These are phyloP conservation scores for Linnaemya tessellans DNA, from an alignment of 2,888 invertebrate species.

Conservation along the genomic window DNA sequence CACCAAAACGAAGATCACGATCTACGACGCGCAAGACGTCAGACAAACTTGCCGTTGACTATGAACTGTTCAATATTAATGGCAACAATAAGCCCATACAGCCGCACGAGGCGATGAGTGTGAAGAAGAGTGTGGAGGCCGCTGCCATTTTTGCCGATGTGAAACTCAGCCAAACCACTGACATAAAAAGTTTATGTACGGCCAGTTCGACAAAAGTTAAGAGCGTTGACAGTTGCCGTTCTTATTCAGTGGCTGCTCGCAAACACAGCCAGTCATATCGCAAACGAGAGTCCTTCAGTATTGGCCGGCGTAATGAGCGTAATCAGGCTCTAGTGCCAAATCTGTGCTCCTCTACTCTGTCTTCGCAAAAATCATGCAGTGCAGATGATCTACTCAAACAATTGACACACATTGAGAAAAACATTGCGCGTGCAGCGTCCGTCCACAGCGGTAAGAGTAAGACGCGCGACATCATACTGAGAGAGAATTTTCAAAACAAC, in stretches of 20 bases:
- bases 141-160: slow-evolving; percentile 93
- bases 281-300: slow-evolving; percentile 78
- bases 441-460: slow-evolving; percentile 74
- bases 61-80: slow-evolving; percentile 87
- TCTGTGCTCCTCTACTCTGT: slow-evolving; percentile 70
- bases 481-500: slow-evolving; percentile 76
- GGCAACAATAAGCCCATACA: slow-evolving; percentile 85
- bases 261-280: slow-evolving; percentile 74
- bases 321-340: slow-evolving; percentile 70
- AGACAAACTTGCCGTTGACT: slow-evolving; percentile 90
- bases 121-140: slow-evolving; percentile 94
- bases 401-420: slow-evolving; percentile 80
- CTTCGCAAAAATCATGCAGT: slow-evolving; percentile 79
- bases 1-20: slow-evolving; percentile 77
- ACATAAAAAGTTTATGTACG: slow-evolving; percentile 85
- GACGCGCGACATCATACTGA: slow-evolving; percentile 69
- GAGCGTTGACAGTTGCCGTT: slow-evolving; percentile 75
- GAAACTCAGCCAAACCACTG: slow-evolving; percentile 88
- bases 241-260: slow-evolving; percentile 75
- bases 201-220: slow-evolving; percentile 49
- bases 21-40: slow-evolving; percentile 80
- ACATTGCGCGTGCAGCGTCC: slow-evolving; percentile 74
- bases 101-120: slow-evolving; percentile 89
- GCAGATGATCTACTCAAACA: slow-evolving; percentile 81
- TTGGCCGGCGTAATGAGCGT: slow-evolving; percentile 76